Evolutionary conservation across 2,113 vertebrate genomes (phyloP), one percentile per base, ranked within the genome.

Genomic region (Neoarius graeffei): DNA sequence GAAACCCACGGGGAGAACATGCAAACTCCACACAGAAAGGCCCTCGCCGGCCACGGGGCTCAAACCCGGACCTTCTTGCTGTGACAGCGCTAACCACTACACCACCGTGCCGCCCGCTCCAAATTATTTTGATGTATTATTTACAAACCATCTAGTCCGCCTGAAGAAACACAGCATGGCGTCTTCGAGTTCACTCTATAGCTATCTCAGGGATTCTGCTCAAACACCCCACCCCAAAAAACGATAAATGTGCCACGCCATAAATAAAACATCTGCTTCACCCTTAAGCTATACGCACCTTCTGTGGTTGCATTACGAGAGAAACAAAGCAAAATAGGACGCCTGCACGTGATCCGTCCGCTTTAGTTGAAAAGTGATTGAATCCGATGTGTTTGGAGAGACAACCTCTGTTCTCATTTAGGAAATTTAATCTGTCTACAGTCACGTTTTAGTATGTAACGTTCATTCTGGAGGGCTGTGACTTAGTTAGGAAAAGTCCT

Each of bases 151-250:
- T 50, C 50, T 6, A 54, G 35, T 76, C 57, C 20, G n/a, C n/a
- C n/a, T n/a, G n/a, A n/a, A n/a, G n/a, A n/a, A n/a, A n/a, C n/a
- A n/a, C n/a, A n/a, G n/a, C n/a, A n/a, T n/a, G n/a, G n/a, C n/a
- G n/a, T 56, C n/a, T 80, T 54, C 25, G 6, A 14, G n/a, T 15
- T 59, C 54, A 19, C 48, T 69, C 66, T 25, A 5, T 54, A 27
- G 35, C 88, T 87, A 81, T 91, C 91, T 92, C 92, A 93, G 92
- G 91, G 90, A 92, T 50, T 85, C 73, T 59, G 67, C 81, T 89
- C 77, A 35, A 66, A 10, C 54, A 7, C 20, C 10, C n/a, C 23
- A 48, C n/a, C n/a, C n/a, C n/a, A 35, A 8, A 5, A 1, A 14
- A 52, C 4, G 25, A 50, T 83, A 54, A 52, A 67, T 3, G 27